Evolutionary conservation across 2,888 invertebrate species (phyloP).

Genomic region (Phanerotoma sp.): DNA sequence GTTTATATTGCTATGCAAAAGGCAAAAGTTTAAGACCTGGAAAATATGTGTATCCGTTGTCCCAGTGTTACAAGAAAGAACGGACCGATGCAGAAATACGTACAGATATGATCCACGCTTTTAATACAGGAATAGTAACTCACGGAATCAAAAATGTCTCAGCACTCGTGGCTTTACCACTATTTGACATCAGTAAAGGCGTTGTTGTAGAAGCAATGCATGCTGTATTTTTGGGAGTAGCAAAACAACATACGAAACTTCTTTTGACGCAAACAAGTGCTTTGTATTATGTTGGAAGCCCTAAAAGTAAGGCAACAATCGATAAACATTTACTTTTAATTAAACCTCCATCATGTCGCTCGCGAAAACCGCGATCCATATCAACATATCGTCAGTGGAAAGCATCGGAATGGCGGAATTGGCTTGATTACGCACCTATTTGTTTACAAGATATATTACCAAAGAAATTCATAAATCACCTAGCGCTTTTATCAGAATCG

Average conservation of each 20-base stretch:
- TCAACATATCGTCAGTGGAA: not conserved
- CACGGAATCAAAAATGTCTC: not conserved
- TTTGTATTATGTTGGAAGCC: not conserved
- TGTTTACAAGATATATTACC: conserved; percentile 10
- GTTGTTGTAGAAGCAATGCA: conserved; percentile 19
- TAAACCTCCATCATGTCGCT: not conserved
- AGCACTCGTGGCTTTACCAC: not conserved
- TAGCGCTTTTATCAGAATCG: conserved; percentile 6
- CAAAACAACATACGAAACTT: not conserved
- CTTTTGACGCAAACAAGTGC: not conserved
- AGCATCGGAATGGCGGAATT: conserved; percentile 5
- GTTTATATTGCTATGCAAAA: conserved; percentile 23
- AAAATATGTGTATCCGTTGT: too few species aligned
- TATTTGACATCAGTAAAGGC: conserved; percentile 9
- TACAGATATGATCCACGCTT: not conserved
- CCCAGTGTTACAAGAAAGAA: too few species aligned
- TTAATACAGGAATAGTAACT: not conserved
- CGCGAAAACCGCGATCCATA: not conserved
- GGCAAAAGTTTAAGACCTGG: not conserved
- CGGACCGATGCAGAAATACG: too few species aligned
- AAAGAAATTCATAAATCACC: not conserved
- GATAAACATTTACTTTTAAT: not conserved
- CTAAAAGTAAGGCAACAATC: not conserved
- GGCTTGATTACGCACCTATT: conserved; percentile 2
- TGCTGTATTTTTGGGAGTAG: not conserved